Conservation (phyloP, 2,797 vertebrate genomes). For the Percopsis omiscomaycus region DNA sequence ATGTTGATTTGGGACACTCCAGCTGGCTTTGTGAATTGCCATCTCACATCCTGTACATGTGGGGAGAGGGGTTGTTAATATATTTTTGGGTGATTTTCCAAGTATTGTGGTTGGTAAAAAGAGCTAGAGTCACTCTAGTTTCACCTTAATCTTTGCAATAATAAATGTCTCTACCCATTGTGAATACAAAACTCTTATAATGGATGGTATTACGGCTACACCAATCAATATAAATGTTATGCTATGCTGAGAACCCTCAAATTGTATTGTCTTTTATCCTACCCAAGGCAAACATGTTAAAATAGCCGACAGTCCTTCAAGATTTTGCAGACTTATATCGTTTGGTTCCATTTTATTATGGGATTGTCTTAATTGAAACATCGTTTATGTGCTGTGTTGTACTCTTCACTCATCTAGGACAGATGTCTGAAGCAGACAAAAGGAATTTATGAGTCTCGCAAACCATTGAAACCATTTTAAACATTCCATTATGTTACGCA, state of each 20-base stretch:
- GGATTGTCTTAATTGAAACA: slow-evolving; percentile 7
- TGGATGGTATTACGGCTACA: slow-evolving; percentile 10
- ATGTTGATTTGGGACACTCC: no score
- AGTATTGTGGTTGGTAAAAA: no score
- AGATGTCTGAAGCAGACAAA: slow-evolving; percentile 2
- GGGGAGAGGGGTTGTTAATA: no score
- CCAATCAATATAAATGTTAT: slow-evolving; percentile 22
- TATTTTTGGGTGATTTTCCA: no score
- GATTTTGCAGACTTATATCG: slow-evolving; percentile 11
- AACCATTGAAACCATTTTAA: not conserved
- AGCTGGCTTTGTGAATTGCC: no score
- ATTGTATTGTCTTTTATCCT: no score
- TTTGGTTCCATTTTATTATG: slow-evolving; percentile 12
- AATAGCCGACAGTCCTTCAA: not conserved
- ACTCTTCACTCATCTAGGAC: not conserved
- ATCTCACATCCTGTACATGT: no score
- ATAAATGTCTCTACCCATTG: not conserved
- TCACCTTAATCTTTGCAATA: no score
- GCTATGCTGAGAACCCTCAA: slow-evolving; percentile 2
- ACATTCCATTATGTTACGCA: not conserved
- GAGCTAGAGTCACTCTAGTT: no score
- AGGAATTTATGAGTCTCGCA: not conserved
- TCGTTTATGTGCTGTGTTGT: slow-evolving; percentile 7
- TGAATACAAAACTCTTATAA: slow-evolving; percentile 36
- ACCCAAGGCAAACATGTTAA: no score